phyloP scores from a whole-genome alignment of 1,140 invertebrate species.

The Trichomalopsis sarcophagae region DNA sequence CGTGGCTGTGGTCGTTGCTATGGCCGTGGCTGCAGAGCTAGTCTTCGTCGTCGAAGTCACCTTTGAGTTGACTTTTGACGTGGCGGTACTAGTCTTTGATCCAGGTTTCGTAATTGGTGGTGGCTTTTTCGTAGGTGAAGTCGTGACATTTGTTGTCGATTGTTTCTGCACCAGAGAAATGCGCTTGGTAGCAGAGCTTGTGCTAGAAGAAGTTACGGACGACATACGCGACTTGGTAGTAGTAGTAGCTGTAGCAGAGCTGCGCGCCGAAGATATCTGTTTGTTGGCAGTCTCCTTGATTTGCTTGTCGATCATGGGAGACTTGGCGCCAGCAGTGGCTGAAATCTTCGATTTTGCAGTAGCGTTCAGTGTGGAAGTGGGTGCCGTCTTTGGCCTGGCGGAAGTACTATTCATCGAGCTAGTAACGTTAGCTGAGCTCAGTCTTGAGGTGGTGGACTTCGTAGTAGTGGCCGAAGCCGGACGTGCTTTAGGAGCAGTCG shows the following conservation, averaged over 20 bases:
- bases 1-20: slow-evolving; percentile 64
- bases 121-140: slow-evolving; percentile 36
- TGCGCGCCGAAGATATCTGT: slow-evolving; percentile 74
- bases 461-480: slow-evolving; percentile 52
- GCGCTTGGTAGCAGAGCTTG: slow-evolving; percentile 69
- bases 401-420: slow-evolving; percentile 42
- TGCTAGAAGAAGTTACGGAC: slow-evolving; percentile 54
- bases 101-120: slow-evolving; percentile 3
- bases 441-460: slow-evolving; percentile 29
- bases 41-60: slow-evolving; percentile 18
- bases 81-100: neutral
- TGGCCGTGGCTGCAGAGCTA: slow-evolving; percentile 60
- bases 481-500: slow-evolving; percentile 53
- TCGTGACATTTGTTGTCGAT: neutral
- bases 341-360: slow-evolving; percentile 51
- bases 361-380: slow-evolving; percentile 53
- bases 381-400: slow-evolving; percentile 65
- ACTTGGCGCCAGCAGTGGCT: slow-evolving; percentile 55
- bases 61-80: slow-evolving; percentile 18
- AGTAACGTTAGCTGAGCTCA: slow-evolving; percentile 26
- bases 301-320: slow-evolving; percentile 75
- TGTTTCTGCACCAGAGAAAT: slow-evolving; percentile 55
- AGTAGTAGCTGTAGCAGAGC: slow-evolving; percentile 57
- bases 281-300: slow-evolving; percentile 79
- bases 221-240: slow-evolving; percentile 54